Conservation (phyloP, 1,140 invertebrate species). For the Patella vulgata region DNA sequence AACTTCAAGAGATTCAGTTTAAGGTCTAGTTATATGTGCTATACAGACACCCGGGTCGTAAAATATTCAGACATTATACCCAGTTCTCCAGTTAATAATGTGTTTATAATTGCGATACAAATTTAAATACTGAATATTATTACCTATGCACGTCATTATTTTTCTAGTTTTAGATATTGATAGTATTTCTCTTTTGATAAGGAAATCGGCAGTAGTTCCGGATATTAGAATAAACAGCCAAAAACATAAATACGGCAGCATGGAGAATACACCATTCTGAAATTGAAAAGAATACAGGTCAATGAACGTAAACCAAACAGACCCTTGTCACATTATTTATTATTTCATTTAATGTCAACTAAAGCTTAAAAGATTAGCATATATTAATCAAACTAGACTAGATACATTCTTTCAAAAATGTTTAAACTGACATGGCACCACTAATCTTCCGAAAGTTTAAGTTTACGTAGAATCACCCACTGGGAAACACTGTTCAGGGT, state of each 20-base stretch:
- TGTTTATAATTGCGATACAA: too few relatives aligned
- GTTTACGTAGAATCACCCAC: background rate
- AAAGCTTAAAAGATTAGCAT: background rate
- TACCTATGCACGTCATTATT: constrained; percentile 69
- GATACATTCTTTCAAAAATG: background rate
- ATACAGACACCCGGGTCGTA: background rate
- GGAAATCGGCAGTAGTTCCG: constrained; percentile 83
- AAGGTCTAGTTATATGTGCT: background rate
- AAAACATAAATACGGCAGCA: constrained; percentile 89
- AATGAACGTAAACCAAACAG: background rate
- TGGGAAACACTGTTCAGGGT: too few relatives aligned
- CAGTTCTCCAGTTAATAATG: too few relatives aligned
- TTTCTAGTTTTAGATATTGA: constrained; percentile 67
- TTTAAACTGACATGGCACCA: background rate
- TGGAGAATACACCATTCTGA: constrained; percentile 88
- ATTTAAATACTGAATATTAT: too few relatives aligned
- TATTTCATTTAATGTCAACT: background rate
- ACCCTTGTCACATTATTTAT: background rate
- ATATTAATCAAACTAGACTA: background rate
- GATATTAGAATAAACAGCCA: constrained; percentile 81
- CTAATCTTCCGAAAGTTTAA: background rate
- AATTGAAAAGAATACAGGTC: constrained; percentile 24
- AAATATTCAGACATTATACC: too few relatives aligned
- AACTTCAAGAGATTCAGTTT: constrained; percentile 4
- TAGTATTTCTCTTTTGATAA: constrained; percentile 74